Evolutionary conservation across 2,797 vertebrate species (phyloP).

Genomic region (Champsocephalus gunnari): DNA sequence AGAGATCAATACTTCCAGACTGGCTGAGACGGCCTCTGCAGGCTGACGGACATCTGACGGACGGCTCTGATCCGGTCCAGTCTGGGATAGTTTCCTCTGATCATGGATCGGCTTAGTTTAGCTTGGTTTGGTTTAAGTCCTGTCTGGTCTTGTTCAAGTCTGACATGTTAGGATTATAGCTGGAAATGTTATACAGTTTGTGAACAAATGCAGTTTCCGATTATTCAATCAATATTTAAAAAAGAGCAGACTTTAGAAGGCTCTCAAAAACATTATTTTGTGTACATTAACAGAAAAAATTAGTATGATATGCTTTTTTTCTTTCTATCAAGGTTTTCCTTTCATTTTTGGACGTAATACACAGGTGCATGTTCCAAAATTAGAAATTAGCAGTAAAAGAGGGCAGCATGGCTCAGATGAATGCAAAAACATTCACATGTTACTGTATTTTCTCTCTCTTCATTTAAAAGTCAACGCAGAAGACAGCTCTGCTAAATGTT

Average conservation of each 20-base stretch:
- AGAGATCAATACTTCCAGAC: conserved; percentile 80
- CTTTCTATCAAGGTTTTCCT: neutral
- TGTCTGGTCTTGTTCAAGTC: conserved; percentile 48
- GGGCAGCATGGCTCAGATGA: conserved; percentile 21
- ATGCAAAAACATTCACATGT: conserved; percentile 10
- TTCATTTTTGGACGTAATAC: neutral
- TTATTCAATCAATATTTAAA: conserved; percentile 19
- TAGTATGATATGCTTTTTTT: neutral
- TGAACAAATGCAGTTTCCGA: conserved; percentile 25
- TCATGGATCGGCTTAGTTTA: conserved; percentile 39
- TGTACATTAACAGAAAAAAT: neutral
- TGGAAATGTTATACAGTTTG: conserved; percentile 23
- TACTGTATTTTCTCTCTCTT: conserved; percentile 27
- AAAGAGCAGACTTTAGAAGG: neutral
- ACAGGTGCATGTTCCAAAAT: conserved; percentile 26
- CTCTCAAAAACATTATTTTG: neutral
- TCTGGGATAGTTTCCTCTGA: conserved; percentile 33
- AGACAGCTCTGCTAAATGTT: conserved; percentile 74
- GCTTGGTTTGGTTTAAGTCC: conserved; percentile 47
- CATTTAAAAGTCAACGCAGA: conserved; percentile 58
- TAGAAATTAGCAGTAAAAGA: conserved; percentile 28
- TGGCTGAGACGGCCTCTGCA: conserved; percentile 63
- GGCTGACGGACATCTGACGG: conserved; percentile 68
- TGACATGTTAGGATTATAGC: conserved; percentile 53
- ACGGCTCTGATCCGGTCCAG: conserved; percentile 48